phyloP scores from a whole-genome alignment of 2,797 vertebrate genomes.

The Eulemur albifrons region DNA sequence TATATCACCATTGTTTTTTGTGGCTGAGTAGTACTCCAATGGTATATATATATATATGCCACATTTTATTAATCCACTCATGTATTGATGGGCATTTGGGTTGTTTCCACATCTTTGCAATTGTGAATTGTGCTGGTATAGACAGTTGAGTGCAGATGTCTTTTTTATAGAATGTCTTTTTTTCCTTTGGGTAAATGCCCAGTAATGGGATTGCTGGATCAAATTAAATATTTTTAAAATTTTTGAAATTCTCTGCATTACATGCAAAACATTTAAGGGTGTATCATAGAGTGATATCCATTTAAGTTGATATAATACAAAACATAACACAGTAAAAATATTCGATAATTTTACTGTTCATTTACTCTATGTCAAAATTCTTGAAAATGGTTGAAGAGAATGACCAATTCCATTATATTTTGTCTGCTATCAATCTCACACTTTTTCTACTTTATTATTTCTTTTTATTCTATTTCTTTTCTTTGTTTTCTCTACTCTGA shows the following conservation, averaged over 20 bases:
- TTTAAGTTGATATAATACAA: neutral
- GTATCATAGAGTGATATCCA: neutral
- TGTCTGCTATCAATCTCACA: neutral
- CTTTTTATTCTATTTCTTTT: neutral
- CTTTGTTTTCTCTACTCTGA: neutral
- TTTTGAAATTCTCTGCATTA: constrained; percentile 2
- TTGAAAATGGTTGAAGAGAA: neutral
- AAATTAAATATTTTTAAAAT: neutral
- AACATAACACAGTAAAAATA: neutral
- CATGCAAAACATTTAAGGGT: neutral
- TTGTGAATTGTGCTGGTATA: too few relatives aligned
- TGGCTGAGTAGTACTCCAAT: too few relatives aligned
- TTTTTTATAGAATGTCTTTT: too few relatives aligned
- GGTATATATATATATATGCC: too few relatives aligned
- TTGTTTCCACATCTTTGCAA: too few relatives aligned
- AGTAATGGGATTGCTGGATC: too few relatives aligned
- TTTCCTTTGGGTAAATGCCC: too few relatives aligned
- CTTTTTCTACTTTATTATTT: neutral
- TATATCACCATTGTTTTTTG: too few relatives aligned
- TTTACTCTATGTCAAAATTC: neutral
- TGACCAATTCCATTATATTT: neutral
- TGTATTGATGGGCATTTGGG: too few relatives aligned
- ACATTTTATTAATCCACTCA: too few relatives aligned
- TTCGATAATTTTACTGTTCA: neutral
- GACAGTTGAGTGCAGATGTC: too few relatives aligned